These are phyloP conservation scores for Gopherus flavomarginatus DNA, from an alignment of 2,113 vertebrate genomes.

Conservation along the genomic window DNA sequence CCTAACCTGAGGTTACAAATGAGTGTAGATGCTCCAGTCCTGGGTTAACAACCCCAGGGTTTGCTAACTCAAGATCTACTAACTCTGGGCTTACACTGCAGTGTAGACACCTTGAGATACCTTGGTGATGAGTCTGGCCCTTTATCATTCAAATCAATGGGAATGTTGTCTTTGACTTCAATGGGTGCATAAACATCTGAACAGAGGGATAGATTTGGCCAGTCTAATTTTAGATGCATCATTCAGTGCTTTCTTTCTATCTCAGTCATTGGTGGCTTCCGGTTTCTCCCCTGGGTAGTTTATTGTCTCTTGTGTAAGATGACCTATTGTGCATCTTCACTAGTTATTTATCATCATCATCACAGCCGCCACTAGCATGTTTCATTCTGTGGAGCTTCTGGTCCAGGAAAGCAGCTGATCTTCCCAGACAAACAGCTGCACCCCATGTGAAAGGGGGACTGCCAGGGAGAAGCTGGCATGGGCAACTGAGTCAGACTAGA, in stretches of 20 bases:
- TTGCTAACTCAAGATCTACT: too few relatives aligned
- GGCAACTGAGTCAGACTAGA: too few relatives aligned
- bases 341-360: neutral
- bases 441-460: neutral
- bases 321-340: neutral
- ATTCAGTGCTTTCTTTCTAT: neutral
- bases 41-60: too few relatives aligned
- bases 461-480: neutral
- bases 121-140: neutral
- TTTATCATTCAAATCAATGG: neutral
- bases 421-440: neutral
- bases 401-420: neutral
- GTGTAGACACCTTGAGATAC: neutral
- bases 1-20: too few relatives aligned
- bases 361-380: neutral
- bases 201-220: neutral
- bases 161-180: neutral
- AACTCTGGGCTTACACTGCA: too few relatives aligned
- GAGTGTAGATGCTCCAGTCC: too few relatives aligned
- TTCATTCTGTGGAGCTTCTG: neutral
- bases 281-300: neutral
- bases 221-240: neutral
- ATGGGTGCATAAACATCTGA: neutral
- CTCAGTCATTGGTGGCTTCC: neutral
- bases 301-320: neutral